Conservation (phyloP, 2,888 invertebrate genomes). For the Drosophila lutescens region DNA sequence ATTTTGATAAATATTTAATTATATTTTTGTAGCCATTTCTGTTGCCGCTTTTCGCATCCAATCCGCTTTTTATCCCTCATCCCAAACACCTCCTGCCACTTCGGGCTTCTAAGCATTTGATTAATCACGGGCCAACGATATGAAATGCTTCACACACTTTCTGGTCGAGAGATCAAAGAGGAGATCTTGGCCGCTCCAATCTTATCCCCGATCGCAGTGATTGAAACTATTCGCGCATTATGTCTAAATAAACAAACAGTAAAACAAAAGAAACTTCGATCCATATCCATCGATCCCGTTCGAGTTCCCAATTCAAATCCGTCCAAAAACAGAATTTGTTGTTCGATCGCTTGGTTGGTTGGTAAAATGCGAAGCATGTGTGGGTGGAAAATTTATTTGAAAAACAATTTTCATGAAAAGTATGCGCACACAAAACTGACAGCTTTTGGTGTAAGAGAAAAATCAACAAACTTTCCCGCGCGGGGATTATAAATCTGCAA, state of each 20-base stretch:
- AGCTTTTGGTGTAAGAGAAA: slow-evolving; percentile 68
- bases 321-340: slow-evolving; percentile 49
- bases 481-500: slow-evolving; percentile 69
- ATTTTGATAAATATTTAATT: slow-evolving; percentile 78
- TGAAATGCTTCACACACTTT: slow-evolving; percentile 62
- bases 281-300: slow-evolving; percentile 20
- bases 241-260: slow-evolving; percentile 75
- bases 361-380: slow-evolving; percentile 22
- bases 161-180: slow-evolving; percentile 62
- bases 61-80: slow-evolving; percentile 5
- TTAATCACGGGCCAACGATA: slow-evolving; percentile 62
- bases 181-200: slow-evolving; percentile 26
- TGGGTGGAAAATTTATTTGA: slow-evolving; percentile 75
- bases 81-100: slow-evolving; percentile 15
- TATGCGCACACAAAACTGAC: slow-evolving; percentile 77
- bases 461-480: slow-evolving; percentile 64
- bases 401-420: slow-evolving; percentile 78
- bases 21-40: slow-evolving; percentile 71
- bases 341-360: slow-evolving; percentile 27
- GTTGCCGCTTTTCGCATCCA: slow-evolving; percentile 56
- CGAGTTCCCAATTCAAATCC: slow-evolving; percentile 23
- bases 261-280: slow-evolving; percentile 33
- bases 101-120: slow-evolving; percentile 65
- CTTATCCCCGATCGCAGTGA: slow-evolving; percentile 52
- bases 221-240: slow-evolving; percentile 79